Evolutionary conservation across 2,797 vertebrate species (phyloP), one percentile per base, ranked within the genome.

Genomic region (Myotis daubentonii): DNA sequence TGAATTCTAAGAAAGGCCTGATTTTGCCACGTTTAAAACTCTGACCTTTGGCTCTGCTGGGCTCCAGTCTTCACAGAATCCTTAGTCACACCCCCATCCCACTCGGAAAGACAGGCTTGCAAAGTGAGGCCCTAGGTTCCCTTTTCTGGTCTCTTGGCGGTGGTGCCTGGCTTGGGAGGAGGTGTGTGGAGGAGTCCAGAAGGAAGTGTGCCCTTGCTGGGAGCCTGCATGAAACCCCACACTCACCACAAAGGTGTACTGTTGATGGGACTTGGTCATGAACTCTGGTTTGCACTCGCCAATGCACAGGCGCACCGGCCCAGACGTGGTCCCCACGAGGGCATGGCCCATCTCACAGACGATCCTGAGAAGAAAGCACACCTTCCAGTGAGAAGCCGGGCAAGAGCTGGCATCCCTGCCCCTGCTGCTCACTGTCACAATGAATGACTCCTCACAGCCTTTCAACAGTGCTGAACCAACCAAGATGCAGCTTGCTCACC

Each of bases 201-300:
- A 28, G 47, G 13, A 75, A 44, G 23, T 8, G 16, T 12, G 28
- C 33, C n/a, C 36, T 68, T 51, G 79, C 62, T 66, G 55, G 51
- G 9, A 55, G 44, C 19, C 38, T 19, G 72, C 0, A 57, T 44
- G 0, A 0, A 0, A 5, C 57, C 38, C 60, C 65, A 51, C 90
- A 98, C 99, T 98, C 98, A 99, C 99, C 99, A 99, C 99, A 8
- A 99, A 99, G 87, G 98, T 98, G 97, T 99, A 99, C 95, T 99
- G 99, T 76, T 99, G 99, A 0, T 98, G 95, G 0, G 99, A 99
- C 94, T 98, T 99, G 92, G 99, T 98, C 94, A 98, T 99, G 95
- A 99, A 99, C 94, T 99, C 99, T 0, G 99, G 99, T 91, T 98
- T 98, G 98, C 99, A 99, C 97, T 99, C 99, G 12, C 99, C 99